Evolutionary conservation across 2,113 vertebrate species (phyloP).

Genomic region (Eidolon helvum): DNA sequence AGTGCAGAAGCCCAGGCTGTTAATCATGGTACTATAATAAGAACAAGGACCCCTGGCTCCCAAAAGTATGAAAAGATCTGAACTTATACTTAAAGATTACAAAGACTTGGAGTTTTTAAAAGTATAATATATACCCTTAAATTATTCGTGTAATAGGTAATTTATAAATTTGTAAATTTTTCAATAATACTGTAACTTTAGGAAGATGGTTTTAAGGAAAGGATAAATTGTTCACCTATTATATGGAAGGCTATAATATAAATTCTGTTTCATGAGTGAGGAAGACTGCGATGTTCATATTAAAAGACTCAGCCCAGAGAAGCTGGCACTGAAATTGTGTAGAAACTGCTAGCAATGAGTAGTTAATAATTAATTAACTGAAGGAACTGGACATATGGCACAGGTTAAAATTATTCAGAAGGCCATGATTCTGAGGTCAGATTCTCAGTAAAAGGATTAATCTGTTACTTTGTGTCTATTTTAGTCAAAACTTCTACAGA

Average conservation of each 20-base stretch:
- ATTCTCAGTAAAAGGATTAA: conserved; percentile 67
- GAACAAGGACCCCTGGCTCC: not conserved
- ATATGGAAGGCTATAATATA: not conserved
- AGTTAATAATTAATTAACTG: conserved; percentile 64
- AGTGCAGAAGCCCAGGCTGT: not conserved
- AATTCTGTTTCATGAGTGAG: not conserved
- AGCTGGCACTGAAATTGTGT: not conserved
- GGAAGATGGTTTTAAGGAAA: not conserved
- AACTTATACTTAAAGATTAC: not conserved
- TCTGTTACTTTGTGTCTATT: conserved; percentile 65
- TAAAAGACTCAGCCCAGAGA: conserved; percentile 29
- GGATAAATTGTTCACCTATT: not conserved
- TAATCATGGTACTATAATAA: not conserved
- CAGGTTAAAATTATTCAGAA: conserved; percentile 74
- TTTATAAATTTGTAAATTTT: not conserved
- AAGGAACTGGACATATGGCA: conserved; percentile 61
- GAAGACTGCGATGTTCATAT: not conserved
- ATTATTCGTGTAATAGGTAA: not conserved
- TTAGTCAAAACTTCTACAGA: conserved; percentile 68
- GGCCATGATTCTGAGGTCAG: conserved; percentile 67
- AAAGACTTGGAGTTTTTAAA: not conserved
- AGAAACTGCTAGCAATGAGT: conserved; percentile 32
- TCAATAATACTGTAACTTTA: not conserved
- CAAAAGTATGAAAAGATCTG: not conserved
- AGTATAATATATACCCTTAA: not conserved